phyloP scores from a whole-genome alignment of 2,113 vertebrate genomes.

The Nibea coibor region DNA sequence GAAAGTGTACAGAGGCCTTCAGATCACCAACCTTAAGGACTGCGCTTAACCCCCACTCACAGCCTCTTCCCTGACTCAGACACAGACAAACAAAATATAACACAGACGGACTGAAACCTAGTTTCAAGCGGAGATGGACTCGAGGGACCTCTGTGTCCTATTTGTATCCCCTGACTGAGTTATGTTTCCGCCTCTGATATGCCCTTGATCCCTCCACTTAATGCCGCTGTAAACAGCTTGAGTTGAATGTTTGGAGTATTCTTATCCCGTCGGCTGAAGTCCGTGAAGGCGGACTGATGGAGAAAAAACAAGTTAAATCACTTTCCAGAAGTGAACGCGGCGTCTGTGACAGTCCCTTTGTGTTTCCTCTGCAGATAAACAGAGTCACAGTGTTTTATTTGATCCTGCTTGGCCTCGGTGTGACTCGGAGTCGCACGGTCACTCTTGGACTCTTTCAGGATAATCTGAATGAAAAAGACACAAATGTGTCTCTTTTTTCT shows the following conservation, averaged over 20 bases:
- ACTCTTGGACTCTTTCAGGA: background rate
- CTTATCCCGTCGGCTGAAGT: background rate
- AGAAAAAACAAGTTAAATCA: constrained; percentile 23
- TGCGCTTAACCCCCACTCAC: constrained; percentile 26
- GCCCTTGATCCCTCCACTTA: constrained; percentile 23
- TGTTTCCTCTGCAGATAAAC: constrained; percentile 18
- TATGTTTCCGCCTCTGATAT: constrained; percentile 23
- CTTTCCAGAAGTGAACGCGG: constrained; percentile 21
- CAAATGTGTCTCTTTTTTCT: background rate
- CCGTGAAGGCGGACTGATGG: constrained; percentile 13
- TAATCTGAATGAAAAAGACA: constrained; percentile 12
- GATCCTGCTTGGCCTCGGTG: background rate
- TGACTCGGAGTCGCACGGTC: constrained; percentile 3
- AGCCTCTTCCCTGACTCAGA: constrained; percentile 27
- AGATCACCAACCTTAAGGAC: background rate
- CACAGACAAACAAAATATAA: constrained; percentile 24
- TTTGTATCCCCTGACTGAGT: constrained; percentile 31
- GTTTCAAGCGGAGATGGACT: constrained; percentile 17
- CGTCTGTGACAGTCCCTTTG: constrained; percentile 24
- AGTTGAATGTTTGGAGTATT: constrained; percentile 15
- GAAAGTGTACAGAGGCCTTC: background rate
- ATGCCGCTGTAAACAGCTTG: constrained; percentile 30
- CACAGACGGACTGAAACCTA: constrained; percentile 11
- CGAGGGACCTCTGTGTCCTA: constrained; percentile 21
- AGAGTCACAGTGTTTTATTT: background rate